Evolutionary conservation across 37 sponge, comb jelly and placozoan species (phyloP), one percentile per base, ranked within the genome.

Genomic region (Ianthella basta): DNA sequence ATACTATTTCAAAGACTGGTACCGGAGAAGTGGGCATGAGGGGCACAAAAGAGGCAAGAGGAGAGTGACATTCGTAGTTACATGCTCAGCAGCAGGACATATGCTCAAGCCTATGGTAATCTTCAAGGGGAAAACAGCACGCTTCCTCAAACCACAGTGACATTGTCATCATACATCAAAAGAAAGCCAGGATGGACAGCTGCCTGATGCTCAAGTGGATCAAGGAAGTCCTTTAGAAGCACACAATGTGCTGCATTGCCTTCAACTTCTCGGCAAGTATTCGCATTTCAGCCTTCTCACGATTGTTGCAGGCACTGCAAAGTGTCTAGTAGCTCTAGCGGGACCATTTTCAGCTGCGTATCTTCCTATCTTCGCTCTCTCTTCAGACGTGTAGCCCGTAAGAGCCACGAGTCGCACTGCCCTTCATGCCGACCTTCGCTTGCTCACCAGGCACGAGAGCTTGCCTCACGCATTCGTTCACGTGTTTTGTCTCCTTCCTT

Each of bases 151-250:
- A 38, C 15, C 21, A 20, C 10, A 61, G 64, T 61, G 29, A 61
- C 64, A 5, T 61, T 61, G 64, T 61, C 64, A 61, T 61, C 10
- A 12, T 4, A 61, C 64, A 61, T 61, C 64, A 61, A 24, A 41
- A 66, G 53, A 82, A 82, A 66, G 83, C 54, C 67, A 38, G 83
- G 83, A 67, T 82, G 83, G 83, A 82, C 41, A 36, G 25, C 1
- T 15, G 6, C 29, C 53, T 44, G 83, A 82, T 82, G 83, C 25
- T 59, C 10, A 39, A 0, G 35, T 67, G 69, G 67, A 36, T 59
- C 39, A 56, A 34, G 64, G 67, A 82, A 12, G 30, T 82, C 4
- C 59, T 59, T 59, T 5, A 63, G 6, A 82, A 82, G 83, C 69
- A 82, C 64, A 82, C 59, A 35, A 63, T 0, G 1, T 27, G 23